phyloP scores from a whole-genome alignment of 2,113 vertebrate genomes.

The Mungos mungo region DNA sequence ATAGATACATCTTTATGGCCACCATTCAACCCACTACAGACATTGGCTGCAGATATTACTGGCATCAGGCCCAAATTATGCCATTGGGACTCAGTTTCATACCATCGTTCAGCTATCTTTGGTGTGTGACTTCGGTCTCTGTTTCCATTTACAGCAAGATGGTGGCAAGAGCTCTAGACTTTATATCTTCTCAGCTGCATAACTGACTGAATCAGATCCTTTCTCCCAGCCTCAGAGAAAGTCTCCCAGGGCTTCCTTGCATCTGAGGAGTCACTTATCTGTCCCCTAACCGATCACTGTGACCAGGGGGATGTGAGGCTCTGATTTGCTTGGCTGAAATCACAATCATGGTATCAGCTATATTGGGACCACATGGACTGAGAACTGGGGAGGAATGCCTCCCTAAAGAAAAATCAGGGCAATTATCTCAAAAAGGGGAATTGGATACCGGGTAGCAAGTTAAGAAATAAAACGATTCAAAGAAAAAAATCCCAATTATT shows the following conservation, averaged over 20 bases:
- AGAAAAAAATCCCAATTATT: neutral
- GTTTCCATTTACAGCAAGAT: neutral
- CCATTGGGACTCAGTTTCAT: neutral
- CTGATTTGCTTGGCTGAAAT: neutral
- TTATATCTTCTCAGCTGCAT: neutral
- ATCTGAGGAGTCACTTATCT: neutral
- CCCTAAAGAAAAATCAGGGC: neutral
- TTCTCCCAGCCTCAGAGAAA: neutral
- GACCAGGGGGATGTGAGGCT: neutral
- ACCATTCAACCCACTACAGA: neutral
- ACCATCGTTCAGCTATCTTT: neutral
- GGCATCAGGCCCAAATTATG: neutral
- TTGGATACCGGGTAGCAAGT: neutral
- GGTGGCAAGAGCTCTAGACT: neutral
- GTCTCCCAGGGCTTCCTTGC: neutral
- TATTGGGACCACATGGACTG: neutral
- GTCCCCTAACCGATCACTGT: neutral
- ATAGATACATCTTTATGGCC: neutral
- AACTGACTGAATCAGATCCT: neutral
- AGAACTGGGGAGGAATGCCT: neutral
- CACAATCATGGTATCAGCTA: neutral
- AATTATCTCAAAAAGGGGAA: neutral
- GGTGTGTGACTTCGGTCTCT: neutral
- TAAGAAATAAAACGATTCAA: neutral
- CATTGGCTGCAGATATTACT: slow-evolving; percentile 4